These are phyloP conservation scores for Halcyon senegalensis DNA, from an alignment of 2,113 vertebrate genomes.

Conservation along the genomic window DNA sequence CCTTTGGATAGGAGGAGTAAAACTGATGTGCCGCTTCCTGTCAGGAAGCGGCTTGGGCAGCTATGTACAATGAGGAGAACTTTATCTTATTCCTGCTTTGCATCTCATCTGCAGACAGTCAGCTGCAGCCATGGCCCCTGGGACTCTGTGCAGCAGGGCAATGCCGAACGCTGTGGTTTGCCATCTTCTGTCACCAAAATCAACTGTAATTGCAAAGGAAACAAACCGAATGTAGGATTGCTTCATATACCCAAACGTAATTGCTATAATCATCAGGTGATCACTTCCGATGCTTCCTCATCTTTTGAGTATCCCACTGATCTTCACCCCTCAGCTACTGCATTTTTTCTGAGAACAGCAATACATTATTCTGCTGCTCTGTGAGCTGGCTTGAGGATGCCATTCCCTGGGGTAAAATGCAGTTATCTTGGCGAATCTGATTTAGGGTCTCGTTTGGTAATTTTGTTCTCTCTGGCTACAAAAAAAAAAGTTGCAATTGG, in stretches of 20 bases:
- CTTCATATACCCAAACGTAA: neutral
- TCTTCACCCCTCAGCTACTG: neutral
- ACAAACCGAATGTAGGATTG: neutral
- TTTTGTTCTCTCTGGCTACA: neutral
- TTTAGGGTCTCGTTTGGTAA: neutral
- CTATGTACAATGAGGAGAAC: neutral
- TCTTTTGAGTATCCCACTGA: neutral
- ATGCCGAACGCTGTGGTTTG: neutral
- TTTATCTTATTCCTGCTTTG: neutral
- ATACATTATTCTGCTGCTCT: neutral
- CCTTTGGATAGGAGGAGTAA: neutral
- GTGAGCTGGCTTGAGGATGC: neutral
- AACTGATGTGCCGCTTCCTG: neutral
- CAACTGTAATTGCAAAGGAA: neutral
- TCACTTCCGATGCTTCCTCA: neutral
- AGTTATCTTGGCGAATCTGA: neutral
- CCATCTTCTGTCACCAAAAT: neutral
- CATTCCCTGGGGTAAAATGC: neutral
- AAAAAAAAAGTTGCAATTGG: neutral
- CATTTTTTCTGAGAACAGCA: neutral
- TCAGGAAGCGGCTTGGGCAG: neutral
- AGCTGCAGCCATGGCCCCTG: accelerated
- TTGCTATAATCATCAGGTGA: neutral
- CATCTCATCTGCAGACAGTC: accelerated
- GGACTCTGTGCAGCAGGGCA: neutral